Base-by-base conservation (phyloP, 2,888 invertebrate genomes). In the Ormyrus rosae region DNA sequence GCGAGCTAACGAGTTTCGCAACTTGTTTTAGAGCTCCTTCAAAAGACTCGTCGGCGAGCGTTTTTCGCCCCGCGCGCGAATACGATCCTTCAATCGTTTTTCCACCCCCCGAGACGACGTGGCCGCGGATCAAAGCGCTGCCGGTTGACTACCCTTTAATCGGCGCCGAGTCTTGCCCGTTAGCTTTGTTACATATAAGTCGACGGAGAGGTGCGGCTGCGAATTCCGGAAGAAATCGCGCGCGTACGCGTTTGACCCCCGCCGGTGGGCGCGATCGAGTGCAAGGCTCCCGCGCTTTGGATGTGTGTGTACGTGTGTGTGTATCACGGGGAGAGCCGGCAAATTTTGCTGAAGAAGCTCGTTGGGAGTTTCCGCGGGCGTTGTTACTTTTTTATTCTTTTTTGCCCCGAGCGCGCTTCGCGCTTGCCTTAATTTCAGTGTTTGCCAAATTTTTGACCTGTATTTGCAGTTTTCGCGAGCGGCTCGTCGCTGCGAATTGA, bases 1-100 rank as follows among this genome's bases (percentile, higher is more conserved):
- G 64, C 34, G 69, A 75, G 60, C 80, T 80, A 80, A 80, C 80
- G 80, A 80, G 76, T 80, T 80, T 80, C 71, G 80, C 76, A 80
- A 76, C 65, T 80, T 76, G 80, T 80, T 80, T 61, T 61, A 75
- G 58, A 72, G 19, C n/a, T 60, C 73, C 56, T 50, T n/a, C 48
- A 56, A 34, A 55, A 56, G 55, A 46, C 68, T 67, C 19, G 51
- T n/a, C 11, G 34, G 34, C 34, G 34, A 7, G 53, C 34, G 13
- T 64, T 48, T 64, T 13, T 64, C 64, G 46, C 19, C 46, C 48
- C 3, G 34, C 3, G 2, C 34, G 34, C 34, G 34, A 34, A 34
- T 34, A 34, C 34, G 34, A 34, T 34, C 34, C 34, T 34, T 34
- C 34, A 34, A 34, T 10, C 50, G 13, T 67, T 13, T n/a, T 19